These are phyloP conservation scores for Pristionchus entomophagus DNA, from an alignment of 2,888 invertebrate species.

Conservation along the genomic window DNA sequence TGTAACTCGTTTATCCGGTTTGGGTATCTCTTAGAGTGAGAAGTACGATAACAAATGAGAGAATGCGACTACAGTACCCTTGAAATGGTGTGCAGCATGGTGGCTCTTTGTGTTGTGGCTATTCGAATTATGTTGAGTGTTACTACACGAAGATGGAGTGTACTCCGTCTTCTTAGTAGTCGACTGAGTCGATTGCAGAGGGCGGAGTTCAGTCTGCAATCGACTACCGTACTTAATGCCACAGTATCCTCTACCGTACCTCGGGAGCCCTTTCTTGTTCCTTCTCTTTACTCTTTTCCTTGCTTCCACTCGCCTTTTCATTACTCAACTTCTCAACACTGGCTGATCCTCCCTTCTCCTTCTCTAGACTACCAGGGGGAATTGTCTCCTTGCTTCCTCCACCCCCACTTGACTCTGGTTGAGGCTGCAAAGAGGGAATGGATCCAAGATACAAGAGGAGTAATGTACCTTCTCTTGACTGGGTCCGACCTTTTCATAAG, in stretches of 20 bases:
- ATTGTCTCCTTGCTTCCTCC: not conserved
- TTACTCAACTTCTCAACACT: conserved; percentile 13
- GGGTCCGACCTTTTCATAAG: not conserved
- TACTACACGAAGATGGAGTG: conserved; percentile 18
- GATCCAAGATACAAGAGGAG: not conserved
- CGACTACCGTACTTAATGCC: not conserved
- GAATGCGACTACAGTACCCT: too few relatives aligned
- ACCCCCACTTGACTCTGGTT: not conserved
- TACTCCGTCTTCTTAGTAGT: conserved; percentile 15
- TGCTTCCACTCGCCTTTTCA: conserved; percentile 8
- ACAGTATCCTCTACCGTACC: not conserved
- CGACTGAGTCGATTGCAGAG: conserved; percentile 21
- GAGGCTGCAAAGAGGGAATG: not conserved
- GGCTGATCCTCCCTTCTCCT: conserved; percentile 8
- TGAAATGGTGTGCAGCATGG: not conserved
- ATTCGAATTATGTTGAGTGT: conserved; percentile 32
- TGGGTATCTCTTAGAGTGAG: not conserved
- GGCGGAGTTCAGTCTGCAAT: conserved; percentile 5
- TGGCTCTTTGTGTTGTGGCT: not conserved
- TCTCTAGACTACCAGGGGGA: conserved; percentile 8
- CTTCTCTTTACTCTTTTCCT: conserved; percentile 25
- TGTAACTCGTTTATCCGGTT: not conserved
- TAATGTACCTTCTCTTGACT: conserved; percentile 28
- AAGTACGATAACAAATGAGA: too few relatives aligned
- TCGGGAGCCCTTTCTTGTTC: not conserved